Conservation (phyloP, 2,888 invertebrate species). For the Acholoe squamosa region DNA sequence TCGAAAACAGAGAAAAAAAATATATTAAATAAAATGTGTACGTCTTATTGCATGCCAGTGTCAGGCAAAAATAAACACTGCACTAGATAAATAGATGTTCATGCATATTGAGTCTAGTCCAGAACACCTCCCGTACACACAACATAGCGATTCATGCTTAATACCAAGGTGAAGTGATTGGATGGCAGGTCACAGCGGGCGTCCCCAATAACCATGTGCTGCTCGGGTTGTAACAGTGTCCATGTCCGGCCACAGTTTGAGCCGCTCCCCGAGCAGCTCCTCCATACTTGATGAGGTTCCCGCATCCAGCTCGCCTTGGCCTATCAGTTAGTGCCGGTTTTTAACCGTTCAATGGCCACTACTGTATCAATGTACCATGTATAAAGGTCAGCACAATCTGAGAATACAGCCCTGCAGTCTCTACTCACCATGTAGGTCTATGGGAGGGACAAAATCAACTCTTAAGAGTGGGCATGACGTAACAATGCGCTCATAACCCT, state of each 20-base stretch:
- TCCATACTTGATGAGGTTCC: slow-evolving; percentile 30
- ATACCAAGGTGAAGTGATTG: neutral
- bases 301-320: neutral
- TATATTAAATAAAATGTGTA: no score
- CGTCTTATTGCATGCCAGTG: no score
- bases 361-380: no score
- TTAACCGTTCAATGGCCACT: neutral
- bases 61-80: no score
- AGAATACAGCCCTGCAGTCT: no score
- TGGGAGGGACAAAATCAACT: no score
- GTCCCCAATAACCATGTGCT: slow-evolving; percentile 9
- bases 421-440: no score
- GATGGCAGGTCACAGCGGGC: neutral
- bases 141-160: neutral
- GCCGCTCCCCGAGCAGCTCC: neutral
- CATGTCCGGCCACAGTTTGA: neutral
- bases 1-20: no score
- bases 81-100: no score
- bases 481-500: neutral
- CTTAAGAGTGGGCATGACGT: no score
- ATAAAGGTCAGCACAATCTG: no score
- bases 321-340: neutral
- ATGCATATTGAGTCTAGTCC: no score
- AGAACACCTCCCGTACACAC: neutral
- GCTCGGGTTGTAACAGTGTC: neutral